Conservation (phyloP, 2,113 vertebrate genomes). For the Amphiprion ocellaris region DNA sequence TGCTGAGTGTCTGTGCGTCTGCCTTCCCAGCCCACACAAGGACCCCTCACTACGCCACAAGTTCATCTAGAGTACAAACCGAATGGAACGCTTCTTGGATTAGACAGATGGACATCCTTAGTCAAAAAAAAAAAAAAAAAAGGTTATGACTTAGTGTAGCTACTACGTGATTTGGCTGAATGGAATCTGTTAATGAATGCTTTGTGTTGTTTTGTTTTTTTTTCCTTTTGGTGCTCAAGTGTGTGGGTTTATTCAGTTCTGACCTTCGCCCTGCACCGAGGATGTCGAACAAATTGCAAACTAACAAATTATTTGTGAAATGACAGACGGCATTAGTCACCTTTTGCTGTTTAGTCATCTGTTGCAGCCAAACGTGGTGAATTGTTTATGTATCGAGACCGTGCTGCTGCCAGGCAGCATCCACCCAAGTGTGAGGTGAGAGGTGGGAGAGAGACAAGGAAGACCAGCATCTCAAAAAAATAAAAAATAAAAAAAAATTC, state of each 20-base stretch:
- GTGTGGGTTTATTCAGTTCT: neutral
- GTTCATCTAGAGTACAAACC: slow-evolving; percentile 64
- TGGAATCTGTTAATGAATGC: slow-evolving; percentile 27
- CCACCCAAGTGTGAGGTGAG: slow-evolving; percentile 24
- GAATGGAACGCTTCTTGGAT: slow-evolving; percentile 56
- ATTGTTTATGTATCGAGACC: neutral
- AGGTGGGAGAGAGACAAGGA: slow-evolving; percentile 27
- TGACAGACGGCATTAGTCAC: slow-evolving; percentile 14
- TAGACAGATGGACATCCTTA: slow-evolving; percentile 65
- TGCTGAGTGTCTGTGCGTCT: slow-evolving; percentile 72
- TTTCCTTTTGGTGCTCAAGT: neutral
- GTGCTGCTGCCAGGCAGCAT: slow-evolving; percentile 19
- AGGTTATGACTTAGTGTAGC: slow-evolving; percentile 22
- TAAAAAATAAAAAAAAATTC: no score
- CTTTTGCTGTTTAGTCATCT: slow-evolving; percentile 8
- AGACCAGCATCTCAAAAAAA: slow-evolving; percentile 32
- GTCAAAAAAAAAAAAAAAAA: slow-evolving; percentile 44
- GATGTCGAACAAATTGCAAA: slow-evolving; percentile 6
- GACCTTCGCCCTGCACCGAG: neutral
- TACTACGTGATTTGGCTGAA: slow-evolving; percentile 43
- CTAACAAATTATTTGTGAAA: slow-evolving; percentile 1
- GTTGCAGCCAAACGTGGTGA: slow-evolving; percentile 3
- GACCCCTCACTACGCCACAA: slow-evolving; percentile 56
- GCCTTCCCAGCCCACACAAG: slow-evolving; percentile 62
- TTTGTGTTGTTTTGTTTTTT: neutral